These are phyloP conservation scores for Arrhopalites spinosus DNA, from an alignment of 2,888 invertebrate species.

Conservation along the genomic window DNA sequence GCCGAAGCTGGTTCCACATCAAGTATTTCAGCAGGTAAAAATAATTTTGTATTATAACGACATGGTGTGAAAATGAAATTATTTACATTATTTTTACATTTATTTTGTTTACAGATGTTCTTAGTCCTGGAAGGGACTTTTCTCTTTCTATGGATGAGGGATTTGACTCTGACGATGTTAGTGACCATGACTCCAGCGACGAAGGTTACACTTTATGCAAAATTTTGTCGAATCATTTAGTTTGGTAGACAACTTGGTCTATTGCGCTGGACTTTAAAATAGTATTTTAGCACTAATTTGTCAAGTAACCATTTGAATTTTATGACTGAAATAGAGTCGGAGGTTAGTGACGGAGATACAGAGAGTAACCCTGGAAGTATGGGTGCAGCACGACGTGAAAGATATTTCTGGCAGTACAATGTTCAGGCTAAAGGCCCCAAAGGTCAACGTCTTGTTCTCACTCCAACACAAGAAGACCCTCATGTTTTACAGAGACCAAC, in stretches of 20 bases:
- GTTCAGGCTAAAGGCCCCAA: slow-evolving; percentile 97
- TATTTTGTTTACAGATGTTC: slow-evolving; percentile 66
- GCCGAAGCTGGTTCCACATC: slow-evolving; percentile 69
- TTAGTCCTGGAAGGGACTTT: slow-evolving; percentile 71
- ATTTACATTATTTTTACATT: neutral
- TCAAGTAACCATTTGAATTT: too few relatives aligned
- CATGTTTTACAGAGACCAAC: slow-evolving; percentile 86
- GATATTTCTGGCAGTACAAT: slow-evolving; percentile 98
- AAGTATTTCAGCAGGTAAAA: slow-evolving; percentile 51
- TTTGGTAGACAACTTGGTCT: too few relatives aligned
- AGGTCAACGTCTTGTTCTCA: slow-evolving; percentile 83
- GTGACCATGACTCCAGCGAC: slow-evolving; percentile 55
- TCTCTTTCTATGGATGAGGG: slow-evolving; percentile 65
- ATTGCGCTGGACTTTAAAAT: neutral
- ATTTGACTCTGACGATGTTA: slow-evolving; percentile 61
- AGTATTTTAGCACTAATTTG: neutral
- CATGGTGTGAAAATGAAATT: neutral
- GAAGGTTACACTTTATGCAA: slow-evolving; percentile 45
- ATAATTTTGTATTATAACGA: too few relatives aligned
- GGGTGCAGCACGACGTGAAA: slow-evolving; percentile 63
- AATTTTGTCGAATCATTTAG: neutral
- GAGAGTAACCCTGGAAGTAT: slow-evolving; percentile 56
- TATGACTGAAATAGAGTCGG: slow-evolving; percentile 52
- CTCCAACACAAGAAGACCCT: slow-evolving; percentile 86
- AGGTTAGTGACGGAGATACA: slow-evolving; percentile 56